These are phyloP conservation scores for Teinopalpus imperialis DNA, from an alignment of 2,888 invertebrate species.

Conservation along the genomic window DNA sequence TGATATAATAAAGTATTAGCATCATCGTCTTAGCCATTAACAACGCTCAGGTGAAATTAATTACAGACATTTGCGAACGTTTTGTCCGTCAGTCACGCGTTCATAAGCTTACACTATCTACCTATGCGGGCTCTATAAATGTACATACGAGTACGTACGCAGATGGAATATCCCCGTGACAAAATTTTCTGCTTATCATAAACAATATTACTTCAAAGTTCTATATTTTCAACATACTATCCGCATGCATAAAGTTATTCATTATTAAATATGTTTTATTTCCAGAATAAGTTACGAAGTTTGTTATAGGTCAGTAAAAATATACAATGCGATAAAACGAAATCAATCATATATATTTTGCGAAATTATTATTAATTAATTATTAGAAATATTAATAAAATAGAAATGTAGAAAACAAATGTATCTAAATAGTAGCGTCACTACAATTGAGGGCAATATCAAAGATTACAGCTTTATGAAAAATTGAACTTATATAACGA, in stretches of 20 bases:
- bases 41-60: no score
- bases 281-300: background rate
- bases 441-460: slow-evolving; percentile 3
- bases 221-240: slow-evolving; percentile 34
- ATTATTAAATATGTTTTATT: slow-evolving; percentile 16
- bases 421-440: no score
- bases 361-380: no score
- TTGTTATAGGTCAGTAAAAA: background rate
- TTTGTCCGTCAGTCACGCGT: slow-evolving; percentile 4
- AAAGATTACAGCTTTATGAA: slow-evolving; percentile 12
- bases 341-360: no score
- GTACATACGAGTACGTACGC: no score
- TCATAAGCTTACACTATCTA: slow-evolving; percentile 11
- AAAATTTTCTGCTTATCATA: slow-evolving; percentile 77
- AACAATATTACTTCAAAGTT: slow-evolving; percentile 67
- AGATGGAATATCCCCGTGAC: slow-evolving; percentile 53
- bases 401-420: no score
- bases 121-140: slow-evolving; percentile 17
- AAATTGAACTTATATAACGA: slow-evolving; percentile 21
- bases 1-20: no score
- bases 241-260: slow-evolving; percentile 27
- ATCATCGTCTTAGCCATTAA: no score
- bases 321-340: no score
- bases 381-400: no score
- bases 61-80: background rate